phyloP scores from a whole-genome alignment of 2,797 vertebrate species.

The Triplophysa bombifrons region DNA sequence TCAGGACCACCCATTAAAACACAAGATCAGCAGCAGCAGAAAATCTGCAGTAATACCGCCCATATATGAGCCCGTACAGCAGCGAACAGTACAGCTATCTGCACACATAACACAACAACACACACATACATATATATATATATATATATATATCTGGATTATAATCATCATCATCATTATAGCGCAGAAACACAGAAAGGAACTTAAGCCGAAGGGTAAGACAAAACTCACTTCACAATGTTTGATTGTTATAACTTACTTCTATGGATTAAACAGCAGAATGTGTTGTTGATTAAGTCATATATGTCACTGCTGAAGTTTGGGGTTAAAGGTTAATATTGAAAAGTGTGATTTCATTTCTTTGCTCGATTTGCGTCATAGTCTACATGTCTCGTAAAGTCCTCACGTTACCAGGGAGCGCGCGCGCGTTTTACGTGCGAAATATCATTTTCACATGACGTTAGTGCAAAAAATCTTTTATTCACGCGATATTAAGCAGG shows the following conservation, averaged over 20 bases:
- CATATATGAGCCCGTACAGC: not conserved
- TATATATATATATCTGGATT: not conserved
- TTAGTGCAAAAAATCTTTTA: too few relatives aligned
- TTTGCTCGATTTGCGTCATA: too few relatives aligned
- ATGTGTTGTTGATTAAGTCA: too few relatives aligned
- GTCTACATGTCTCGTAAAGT: too few relatives aligned
- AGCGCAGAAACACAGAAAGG: not conserved
- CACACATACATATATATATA: not conserved
- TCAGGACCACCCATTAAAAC: conserved; percentile 21
- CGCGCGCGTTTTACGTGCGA: too few relatives aligned
- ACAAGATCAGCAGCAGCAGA: not conserved
- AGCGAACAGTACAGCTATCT: too few relatives aligned
- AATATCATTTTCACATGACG: too few relatives aligned
- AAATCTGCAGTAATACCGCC: not conserved
- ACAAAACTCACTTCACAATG: not conserved
- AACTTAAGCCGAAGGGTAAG: conserved; percentile 46
- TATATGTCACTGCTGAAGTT: not conserved
- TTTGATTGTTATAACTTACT: not conserved
- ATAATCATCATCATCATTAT: not conserved
- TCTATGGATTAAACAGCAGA: not conserved
- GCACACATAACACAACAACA: not conserved
- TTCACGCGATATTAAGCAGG: too few relatives aligned
- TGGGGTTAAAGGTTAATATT: not conserved
- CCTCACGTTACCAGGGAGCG: too few relatives aligned
- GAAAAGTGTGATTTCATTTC: too few relatives aligned